Evolutionary conservation across 2,113 vertebrate species (phyloP).

Genomic region (Rhinolophus ferrumequinum): DNA sequence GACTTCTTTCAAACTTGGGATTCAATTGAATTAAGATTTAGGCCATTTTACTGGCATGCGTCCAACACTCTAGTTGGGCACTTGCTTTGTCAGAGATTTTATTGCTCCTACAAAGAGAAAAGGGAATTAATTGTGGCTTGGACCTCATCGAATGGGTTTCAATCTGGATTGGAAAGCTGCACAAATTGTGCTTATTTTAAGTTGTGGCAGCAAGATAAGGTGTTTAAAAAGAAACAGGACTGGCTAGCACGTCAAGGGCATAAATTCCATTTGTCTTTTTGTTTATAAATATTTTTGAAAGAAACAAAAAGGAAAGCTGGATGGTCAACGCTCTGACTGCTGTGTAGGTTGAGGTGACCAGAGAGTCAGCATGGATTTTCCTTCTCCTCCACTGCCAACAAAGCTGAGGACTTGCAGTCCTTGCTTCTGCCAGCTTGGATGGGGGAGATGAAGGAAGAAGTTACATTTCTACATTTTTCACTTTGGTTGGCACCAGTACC

Average conservation of each 20-base stretch:
- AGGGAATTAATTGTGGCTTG: neutral
- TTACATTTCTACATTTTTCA: neutral
- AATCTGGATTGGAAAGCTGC: neutral
- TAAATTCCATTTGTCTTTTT: neutral
- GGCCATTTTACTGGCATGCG: neutral
- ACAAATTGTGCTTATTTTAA: neutral
- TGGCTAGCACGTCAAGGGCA: neutral
- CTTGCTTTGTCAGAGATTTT: neutral
- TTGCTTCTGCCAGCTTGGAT: neutral
- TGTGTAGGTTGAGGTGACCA: neutral
- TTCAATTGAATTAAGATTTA: neutral
- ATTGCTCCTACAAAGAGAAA: neutral
- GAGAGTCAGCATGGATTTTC: neutral
- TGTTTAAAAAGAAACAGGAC: neutral
- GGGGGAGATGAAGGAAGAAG: neutral
- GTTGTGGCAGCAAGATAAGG: constrained; percentile 29
- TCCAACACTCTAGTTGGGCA: neutral
- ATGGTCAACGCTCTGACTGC: neutral
- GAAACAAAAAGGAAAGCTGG: constrained; percentile 34
- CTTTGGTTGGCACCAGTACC: neutral
- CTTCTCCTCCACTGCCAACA: rapidly evolving
- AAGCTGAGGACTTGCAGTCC: neutral
- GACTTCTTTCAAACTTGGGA: neutral
- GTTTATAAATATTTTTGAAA: constrained; percentile 40
- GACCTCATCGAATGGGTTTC: neutral